These are phyloP conservation scores for Sigmodon hispidus DNA, from an alignment of 2,113 vertebrate species.

Conservation along the genomic window DNA sequence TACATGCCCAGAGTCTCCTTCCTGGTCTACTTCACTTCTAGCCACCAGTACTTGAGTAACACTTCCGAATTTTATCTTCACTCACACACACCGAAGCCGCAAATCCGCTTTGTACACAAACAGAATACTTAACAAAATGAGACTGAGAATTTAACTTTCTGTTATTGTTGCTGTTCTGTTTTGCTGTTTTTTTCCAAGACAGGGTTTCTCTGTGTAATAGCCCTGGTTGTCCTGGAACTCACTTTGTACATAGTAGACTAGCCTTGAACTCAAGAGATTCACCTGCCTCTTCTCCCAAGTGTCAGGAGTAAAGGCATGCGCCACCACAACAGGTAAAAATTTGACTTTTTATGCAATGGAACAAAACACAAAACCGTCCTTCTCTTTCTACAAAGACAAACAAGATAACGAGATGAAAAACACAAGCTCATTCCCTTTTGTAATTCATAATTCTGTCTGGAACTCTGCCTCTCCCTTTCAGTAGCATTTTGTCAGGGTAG, in stretches of 20 bases:
- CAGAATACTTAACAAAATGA: conserved; percentile 11
- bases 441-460: conserved; percentile 87
- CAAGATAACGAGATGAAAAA: background rate
- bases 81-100: background rate
- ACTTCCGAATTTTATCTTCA: conserved; percentile 20
- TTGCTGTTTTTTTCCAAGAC: background rate
- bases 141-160: background rate
- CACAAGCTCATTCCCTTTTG: conserved; percentile 24
- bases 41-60: background rate
- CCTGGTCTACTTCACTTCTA: conserved; percentile 8
- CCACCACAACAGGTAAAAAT: background rate
- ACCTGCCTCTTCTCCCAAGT: background rate
- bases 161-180: too few species aligned
- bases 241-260: background rate
- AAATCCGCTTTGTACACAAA: background rate
- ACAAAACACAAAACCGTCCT: background rate
- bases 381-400: background rate
- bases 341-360: background rate
- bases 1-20: background rate
- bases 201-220: background rate
- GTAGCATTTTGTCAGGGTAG: conserved; percentile 91
- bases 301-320: background rate
- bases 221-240: background rate
- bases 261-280: background rate
- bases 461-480: conserved; percentile 92